Evolutionary conservation across 2,797 vertebrate genomes (phyloP).

Genomic region (Trachurus trachurus): DNA sequence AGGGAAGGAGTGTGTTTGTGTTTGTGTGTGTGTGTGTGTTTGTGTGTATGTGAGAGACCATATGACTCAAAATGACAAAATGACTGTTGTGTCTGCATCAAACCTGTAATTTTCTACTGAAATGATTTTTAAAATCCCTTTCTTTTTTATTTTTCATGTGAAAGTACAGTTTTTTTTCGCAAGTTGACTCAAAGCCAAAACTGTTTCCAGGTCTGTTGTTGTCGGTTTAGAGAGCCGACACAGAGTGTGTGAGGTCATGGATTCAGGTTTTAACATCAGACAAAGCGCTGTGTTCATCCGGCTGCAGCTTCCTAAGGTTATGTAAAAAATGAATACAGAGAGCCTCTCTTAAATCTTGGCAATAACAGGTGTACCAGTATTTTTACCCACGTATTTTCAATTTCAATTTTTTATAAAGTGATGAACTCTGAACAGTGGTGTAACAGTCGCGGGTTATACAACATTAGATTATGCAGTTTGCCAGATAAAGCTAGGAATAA

Average conservation of each 20-base stretch:
- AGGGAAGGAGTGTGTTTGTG: neutral
- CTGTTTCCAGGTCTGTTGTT: too few relatives aligned
- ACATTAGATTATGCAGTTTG: too few relatives aligned
- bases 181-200: neutral
- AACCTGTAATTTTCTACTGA: conserved; percentile 23
- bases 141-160: too few relatives aligned
- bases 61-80: neutral
- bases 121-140: neutral
- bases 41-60: neutral
- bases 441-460: too few relatives aligned
- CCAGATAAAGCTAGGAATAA: too few relatives aligned
- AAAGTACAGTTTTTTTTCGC: neutral
- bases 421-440: too few relatives aligned
- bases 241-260: neutral
- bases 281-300: neutral
- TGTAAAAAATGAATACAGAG: too few relatives aligned
- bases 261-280: neutral
- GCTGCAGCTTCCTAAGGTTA: neutral
- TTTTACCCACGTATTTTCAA: too few relatives aligned
- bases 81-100: neutral
- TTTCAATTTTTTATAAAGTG: too few relatives aligned
- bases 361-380: too few relatives aligned
- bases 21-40: neutral
- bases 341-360: too few relatives aligned
- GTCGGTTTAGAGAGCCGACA: too few relatives aligned